A percentile compares a stretch with the other conserved stretches of the same genome.
These are phyloP conservation scores for Herpetotheres cachinnans DNA, from an alignment of 2,113 vertebrate genomes.

Conservation along the genomic window DNA sequence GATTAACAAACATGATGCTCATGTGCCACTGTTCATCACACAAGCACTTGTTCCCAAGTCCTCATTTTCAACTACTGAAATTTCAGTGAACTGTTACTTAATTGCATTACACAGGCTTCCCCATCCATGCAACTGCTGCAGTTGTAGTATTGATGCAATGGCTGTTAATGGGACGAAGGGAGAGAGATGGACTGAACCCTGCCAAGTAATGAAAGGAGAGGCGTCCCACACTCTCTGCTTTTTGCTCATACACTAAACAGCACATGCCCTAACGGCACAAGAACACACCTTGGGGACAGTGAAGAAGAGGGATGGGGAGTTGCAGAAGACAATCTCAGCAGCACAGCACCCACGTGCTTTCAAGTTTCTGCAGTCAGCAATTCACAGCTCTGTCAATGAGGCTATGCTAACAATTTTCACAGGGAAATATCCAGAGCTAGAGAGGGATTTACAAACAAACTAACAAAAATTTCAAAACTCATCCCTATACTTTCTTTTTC, in stretches of 20 bases:
- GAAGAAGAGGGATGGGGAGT: neutral
- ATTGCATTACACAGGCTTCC: neutral
- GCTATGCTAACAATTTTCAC: neutral
- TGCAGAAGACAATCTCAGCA: neutral
- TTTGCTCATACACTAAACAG: accelerated
- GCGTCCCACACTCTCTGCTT: neutral
- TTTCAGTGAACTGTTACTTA: neutral
- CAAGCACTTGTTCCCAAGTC: neutral
- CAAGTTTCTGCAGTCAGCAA: neutral
- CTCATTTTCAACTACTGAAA: neutral
- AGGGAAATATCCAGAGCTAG: neutral
- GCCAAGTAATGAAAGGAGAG: neutral
- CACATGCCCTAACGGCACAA: neutral
- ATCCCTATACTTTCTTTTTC: neutral
- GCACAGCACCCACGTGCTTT: accelerated
- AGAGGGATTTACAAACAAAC: neutral
- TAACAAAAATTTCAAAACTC: neutral
- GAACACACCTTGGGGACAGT: neutral
- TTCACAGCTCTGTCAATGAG: neutral
- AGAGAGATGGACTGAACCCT: neutral
- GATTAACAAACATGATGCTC: neutral
- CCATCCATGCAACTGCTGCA: neutral
- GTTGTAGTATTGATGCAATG: neutral
- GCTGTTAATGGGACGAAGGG: neutral
- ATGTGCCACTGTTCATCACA: neutral